Evolutionary conservation across 1,140 invertebrate genomes (phyloP).

Genomic region (Acromyrmex heyeri): DNA sequence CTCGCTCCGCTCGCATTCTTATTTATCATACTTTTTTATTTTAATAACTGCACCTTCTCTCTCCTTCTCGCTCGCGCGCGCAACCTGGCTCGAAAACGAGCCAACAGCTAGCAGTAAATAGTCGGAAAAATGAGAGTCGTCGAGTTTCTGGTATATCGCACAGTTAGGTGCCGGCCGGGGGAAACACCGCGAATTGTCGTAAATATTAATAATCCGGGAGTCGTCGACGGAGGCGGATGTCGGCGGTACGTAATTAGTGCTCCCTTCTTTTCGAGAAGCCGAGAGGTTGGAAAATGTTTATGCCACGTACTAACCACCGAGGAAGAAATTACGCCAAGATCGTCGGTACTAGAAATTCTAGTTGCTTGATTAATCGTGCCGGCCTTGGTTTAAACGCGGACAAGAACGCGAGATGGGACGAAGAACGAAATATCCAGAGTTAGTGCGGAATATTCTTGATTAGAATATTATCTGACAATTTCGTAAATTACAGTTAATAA

Average conservation of each 20-base stretch:
- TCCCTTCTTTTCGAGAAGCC: conserved; percentile 60
- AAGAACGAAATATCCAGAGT: background rate
- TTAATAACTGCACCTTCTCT: conserved; percentile 53
- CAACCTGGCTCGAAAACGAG: conserved; percentile 63
- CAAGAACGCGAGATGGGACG: conserved; percentile 26
- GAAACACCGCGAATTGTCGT: conserved; percentile 73
- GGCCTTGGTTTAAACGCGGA: conserved; percentile 41
- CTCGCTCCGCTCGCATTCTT: conserved; percentile 50
- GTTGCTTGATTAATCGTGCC: conserved; percentile 69
- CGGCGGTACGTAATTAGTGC: conserved; percentile 70
- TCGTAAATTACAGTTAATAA: conserved; percentile 24
- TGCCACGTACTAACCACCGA: conserved; percentile 7
- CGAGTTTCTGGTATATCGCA: conserved; percentile 74
- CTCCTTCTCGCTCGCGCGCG: background rate
- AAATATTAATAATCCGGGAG: conserved; percentile 76
- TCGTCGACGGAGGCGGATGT: conserved; percentile 60
- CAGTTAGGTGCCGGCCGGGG: conserved; percentile 65
- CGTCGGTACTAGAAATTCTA: conserved; percentile 37
- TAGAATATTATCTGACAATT: conserved; percentile 37
- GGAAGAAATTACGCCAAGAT: conserved; percentile 53
- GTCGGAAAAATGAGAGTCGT: conserved; percentile 74
- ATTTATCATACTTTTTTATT: conserved; percentile 71
- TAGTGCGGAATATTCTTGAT: conserved; percentile 46
- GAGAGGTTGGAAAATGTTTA: conserved; percentile 64
- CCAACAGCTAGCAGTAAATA: conserved; percentile 70